A percentile compares a stretch with the other conserved stretches of the same genome.
These are phyloP conservation scores for Drosophila serrata DNA, from an alignment of 1,140 invertebrate genomes.

Conservation along the genomic window DNA sequence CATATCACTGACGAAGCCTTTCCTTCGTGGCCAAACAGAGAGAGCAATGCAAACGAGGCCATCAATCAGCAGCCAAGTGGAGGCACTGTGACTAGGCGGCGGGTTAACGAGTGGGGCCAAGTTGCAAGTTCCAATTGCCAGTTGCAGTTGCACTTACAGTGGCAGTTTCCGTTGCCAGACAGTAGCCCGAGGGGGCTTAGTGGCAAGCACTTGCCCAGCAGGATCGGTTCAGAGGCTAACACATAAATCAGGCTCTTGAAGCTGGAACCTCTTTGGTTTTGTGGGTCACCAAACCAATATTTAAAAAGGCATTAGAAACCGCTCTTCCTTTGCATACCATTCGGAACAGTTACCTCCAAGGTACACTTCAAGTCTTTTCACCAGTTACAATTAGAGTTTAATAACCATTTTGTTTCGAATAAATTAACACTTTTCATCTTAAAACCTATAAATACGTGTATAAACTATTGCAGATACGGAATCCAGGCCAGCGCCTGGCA, in stretches of 20 bases:
- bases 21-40: constrained; percentile 11
- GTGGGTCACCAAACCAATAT: constrained; percentile 26
- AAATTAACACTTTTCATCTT: constrained; percentile 54
- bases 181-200: constrained; percentile 18
- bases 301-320: constrained; percentile 21
- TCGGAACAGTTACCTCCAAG: background rate
- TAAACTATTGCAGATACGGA: constrained; percentile 26
- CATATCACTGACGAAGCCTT: constrained; percentile 37
- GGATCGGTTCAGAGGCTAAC: constrained; percentile 48
- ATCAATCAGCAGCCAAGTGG: constrained; percentile 61
- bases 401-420: constrained; percentile 55
- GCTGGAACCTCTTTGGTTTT: constrained; percentile 1
- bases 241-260: constrained; percentile 57
- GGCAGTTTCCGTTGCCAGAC: constrained; percentile 28
- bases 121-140: constrained; percentile 30
- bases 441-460: constrained; percentile 18
- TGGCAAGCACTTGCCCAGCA: background rate
- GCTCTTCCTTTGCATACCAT: background rate
- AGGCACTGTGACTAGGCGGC: constrained; percentile 33
- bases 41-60: constrained; percentile 26
- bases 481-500: constrained; percentile 11
- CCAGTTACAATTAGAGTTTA: constrained; percentile 52
- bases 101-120: constrained; percentile 67
- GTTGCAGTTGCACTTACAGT: constrained; percentile 22
- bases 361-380: background rate